Evolutionary conservation across 2,113 vertebrate species (phyloP).

Genomic region (Indicator indicator): DNA sequence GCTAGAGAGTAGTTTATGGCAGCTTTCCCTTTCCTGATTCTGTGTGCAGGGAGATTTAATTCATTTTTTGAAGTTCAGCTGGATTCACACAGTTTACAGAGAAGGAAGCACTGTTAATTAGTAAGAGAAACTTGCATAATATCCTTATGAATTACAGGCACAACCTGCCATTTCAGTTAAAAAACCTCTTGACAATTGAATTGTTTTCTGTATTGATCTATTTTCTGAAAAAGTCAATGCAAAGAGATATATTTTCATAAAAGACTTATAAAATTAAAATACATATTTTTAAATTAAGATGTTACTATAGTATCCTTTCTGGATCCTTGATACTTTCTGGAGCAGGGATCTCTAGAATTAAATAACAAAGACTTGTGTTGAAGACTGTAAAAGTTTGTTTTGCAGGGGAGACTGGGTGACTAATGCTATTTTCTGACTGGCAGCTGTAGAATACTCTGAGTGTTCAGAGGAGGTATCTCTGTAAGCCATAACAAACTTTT

Average conservation of each 20-base stretch:
- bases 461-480: neutral
- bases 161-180: neutral
- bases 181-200: neutral
- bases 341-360: neutral
- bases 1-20: neutral
- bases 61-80: neutral
- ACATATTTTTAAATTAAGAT: neutral
- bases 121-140: neutral
- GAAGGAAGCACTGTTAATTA: neutral
- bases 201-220: neutral
- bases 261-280: neutral
- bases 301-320: neutral
- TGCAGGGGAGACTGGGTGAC: neutral
- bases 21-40: neutral
- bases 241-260: neutral
- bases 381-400: neutral
- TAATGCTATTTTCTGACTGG: neutral
- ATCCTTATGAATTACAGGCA: neutral
- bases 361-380: neutral
- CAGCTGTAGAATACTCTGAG: neutral
- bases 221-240: neutral
- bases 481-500: neutral
- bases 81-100: neutral
- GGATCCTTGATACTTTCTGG: neutral
- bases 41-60: neutral